Conservation (phyloP, 2,888 invertebrate species). For the Acleris sparsana region DNA sequence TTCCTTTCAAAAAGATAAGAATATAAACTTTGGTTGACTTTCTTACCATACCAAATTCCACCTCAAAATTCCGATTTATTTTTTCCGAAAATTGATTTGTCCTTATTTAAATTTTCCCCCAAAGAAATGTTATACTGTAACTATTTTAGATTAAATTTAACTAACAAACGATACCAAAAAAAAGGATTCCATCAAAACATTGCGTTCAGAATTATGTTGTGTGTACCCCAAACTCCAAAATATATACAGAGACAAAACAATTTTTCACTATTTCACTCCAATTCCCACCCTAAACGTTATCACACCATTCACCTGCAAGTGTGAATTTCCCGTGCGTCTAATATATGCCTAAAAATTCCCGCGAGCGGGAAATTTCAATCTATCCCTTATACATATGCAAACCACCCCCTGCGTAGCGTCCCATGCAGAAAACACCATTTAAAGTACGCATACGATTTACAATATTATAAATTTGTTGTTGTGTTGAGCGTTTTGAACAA, state of each 20-base stretch:
- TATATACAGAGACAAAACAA: background rate
- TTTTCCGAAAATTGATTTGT: no score
- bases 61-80: no score
- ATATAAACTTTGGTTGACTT: no score
- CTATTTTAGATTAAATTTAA: no score
- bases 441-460: constrained; percentile 1
- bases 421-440: constrained; percentile 19
- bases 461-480: background rate
- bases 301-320: constrained; percentile 49
- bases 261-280: background rate
- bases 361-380: constrained; percentile 79
- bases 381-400: constrained; percentile 77
- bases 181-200: no score
- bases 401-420: constrained; percentile 43
- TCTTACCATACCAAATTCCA: no score
- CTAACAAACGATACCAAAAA: no score
- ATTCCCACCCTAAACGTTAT: constrained; percentile 4
- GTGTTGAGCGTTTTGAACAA: no score
- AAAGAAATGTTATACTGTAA: no score
- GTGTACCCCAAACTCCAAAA: background rate
- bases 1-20: no score
- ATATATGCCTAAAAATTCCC: constrained; percentile 77
- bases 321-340: constrained; percentile 63
- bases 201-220: no score
- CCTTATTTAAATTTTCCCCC: no score